phyloP scores from a whole-genome alignment of 1,140 invertebrate genomes.

The Propsilocerus akamusi region DNA sequence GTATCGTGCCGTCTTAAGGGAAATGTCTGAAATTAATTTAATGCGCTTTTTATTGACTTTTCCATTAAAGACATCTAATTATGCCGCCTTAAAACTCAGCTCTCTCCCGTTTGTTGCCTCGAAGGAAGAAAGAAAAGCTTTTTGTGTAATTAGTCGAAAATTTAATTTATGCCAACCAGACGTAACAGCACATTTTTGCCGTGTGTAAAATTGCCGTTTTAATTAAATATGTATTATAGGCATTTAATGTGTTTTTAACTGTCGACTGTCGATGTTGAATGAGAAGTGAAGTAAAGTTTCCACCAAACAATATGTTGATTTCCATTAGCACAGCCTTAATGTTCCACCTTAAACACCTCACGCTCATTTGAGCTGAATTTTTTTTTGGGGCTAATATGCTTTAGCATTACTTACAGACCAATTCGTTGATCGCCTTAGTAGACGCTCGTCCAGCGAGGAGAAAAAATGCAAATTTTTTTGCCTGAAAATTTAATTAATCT shows the following conservation, averaged over 20 bases:
- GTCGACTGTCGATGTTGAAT: neutral
- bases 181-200: neutral
- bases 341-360: too few species aligned
- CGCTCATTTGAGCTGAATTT: too few species aligned
- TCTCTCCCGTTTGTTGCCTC: too few species aligned
- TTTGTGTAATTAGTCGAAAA: neutral
- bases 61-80: neutral
- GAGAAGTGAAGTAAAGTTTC: neutral
- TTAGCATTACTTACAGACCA: too few species aligned
- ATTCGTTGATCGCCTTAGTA: too few species aligned
- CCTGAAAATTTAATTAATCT: conserved; percentile 2
- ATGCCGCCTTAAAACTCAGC: neutral
- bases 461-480: neutral
- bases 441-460: neutral
- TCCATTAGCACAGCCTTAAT: conserved; percentile 2
- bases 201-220: neutral
- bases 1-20: too few species aligned
- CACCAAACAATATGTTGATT: neutral
- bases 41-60: neutral
- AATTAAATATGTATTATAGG: neutral
- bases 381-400: too few species aligned
- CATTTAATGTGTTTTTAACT: neutral
- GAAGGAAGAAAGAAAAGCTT: neutral
- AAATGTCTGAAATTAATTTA: conserved; percentile 2
- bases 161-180: neutral